Evolutionary conservation across 2,113 vertebrate species (phyloP), one percentile per base, ranked within the genome.

Genomic region (Meles meles): DNA sequence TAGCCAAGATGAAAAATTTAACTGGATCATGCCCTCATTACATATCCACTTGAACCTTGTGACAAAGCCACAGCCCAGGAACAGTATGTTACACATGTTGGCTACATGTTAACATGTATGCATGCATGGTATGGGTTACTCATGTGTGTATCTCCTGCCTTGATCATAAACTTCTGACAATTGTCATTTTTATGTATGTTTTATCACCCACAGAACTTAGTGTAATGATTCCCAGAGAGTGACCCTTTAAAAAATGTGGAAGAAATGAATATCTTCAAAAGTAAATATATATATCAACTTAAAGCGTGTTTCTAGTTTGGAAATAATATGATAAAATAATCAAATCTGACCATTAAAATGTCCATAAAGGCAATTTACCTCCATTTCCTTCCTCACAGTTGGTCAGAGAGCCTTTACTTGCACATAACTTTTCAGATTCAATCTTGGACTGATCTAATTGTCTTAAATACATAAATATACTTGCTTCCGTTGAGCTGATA

Each of bases 291-390:
- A 59, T 57, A 81, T 93, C 57, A 84, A 10, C 47, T 69, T 83
- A 61, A 77, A 92, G 49, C 15, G 59, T 87, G 31, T 87, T 95
- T 74, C 44, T 18, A 83, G 13, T 18, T 39, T 91, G 57, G 67
- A 81, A 39, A 80, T 74, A 69, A 94, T 80, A 81, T 90, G 49
- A 74, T 61, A 86, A 83, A 89, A 72, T 79, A 81, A 79, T 96
- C 92, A 20, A 61, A 72, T 65, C 44, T 67, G 55, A 37, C 37
- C 23, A 61, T 90, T 79, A 87, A 84, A 90, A 72, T 39, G 44
- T 71, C 61, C 23, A 11, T 93, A 90, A 84, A 86, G 39, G 7
- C 14, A 81, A n/a, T 65, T 76, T 55, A 42, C 25, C 8, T 34
- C 57, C 57, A 71, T 39, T 80, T 65, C 25, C 2, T 87, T 93